Evolutionary conservation across 2,113 vertebrate genomes (phyloP).

Genomic region (Rhabdomys dilectus): DNA sequence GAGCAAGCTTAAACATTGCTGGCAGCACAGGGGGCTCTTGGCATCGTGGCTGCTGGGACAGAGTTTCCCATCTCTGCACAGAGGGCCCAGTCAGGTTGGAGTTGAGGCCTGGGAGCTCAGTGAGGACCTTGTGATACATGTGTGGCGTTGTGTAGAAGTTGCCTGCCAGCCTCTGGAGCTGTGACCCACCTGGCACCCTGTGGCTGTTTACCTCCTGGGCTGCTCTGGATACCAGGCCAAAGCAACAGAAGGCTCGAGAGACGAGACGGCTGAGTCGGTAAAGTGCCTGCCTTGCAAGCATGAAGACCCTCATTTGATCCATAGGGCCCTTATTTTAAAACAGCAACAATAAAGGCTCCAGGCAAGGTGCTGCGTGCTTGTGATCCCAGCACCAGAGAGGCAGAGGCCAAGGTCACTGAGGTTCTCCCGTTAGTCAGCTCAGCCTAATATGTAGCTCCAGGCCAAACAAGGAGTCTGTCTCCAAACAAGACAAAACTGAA

Average conservation of each 20-base stretch:
- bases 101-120: background rate
- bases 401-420: background rate
- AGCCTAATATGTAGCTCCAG: background rate
- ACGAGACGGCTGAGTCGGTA: too few species aligned
- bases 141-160: background rate
- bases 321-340: background rate
- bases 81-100: background rate
- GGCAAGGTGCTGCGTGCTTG: background rate
- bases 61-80: background rate
- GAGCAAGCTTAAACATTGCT: background rate
- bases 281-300: too few species aligned
- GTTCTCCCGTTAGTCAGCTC: background rate
- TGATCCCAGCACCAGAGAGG: background rate
- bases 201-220: background rate
- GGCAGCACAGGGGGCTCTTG: accelerated
- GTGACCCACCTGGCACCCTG: background rate
- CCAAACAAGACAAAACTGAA: background rate
- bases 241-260: background rate
- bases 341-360: background rate
- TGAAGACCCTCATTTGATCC: background rate
- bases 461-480: background rate
- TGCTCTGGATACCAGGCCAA: background rate
- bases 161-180: accelerated
- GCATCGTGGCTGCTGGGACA: background rate
- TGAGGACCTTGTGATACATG: background rate